Percentiles rank a stretch among this genome's conserved stretches.
Conservation (phyloP, 2,113 vertebrate genomes). For the Leptocoma aspasia region DNA sequence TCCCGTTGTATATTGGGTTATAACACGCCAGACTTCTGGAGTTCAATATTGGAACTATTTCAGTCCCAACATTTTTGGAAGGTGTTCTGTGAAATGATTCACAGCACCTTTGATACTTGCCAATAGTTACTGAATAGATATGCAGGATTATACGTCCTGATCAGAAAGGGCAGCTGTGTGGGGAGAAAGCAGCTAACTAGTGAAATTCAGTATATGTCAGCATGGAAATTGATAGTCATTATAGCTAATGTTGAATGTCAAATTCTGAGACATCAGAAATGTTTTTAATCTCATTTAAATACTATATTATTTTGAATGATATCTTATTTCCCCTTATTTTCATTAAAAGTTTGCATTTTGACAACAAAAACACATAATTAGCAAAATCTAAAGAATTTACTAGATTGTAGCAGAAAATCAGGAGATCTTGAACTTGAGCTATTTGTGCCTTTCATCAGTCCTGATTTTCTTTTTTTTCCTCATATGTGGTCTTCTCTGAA, state of each 20-base stretch:
- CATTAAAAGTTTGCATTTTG: neutral
- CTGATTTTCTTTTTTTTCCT: neutral
- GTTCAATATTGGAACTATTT: neutral
- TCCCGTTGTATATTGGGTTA: neutral
- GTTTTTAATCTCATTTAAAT: neutral
- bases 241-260: neutral
- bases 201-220: neutral
- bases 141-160: neutral
- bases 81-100: neutral
- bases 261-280: neutral
- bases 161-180: neutral
- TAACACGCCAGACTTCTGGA: neutral
- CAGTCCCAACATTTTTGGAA: neutral
- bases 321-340: neutral
- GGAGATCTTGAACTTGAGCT: neutral
- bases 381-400: neutral
- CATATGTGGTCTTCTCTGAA: neutral
- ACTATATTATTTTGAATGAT: neutral
- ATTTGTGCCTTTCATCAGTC: neutral
- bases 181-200: neutral
- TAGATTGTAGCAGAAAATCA: neutral
- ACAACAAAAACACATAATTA: neutral
- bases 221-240: neutral
- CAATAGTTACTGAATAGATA: neutral
- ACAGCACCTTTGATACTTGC: neutral